Evolutionary conservation across 2,888 invertebrate genomes (phyloP).

Genomic region (Hyposoter didymator): DNA sequence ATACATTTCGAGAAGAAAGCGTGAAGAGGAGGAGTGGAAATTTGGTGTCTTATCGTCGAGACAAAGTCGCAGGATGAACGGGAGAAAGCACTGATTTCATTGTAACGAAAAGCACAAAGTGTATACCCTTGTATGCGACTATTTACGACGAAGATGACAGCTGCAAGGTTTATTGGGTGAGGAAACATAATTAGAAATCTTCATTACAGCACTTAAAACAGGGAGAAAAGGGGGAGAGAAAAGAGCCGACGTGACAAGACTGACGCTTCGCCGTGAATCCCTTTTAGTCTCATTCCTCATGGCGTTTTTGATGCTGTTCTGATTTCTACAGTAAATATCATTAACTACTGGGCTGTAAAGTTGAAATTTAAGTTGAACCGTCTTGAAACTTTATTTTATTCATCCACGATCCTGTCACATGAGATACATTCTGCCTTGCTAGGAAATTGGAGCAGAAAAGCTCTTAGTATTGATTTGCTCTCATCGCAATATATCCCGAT

Average conservation of each 20-base stretch:
- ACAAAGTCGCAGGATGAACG: conserved; percentile 17
- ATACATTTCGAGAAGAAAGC: conserved; percentile 37
- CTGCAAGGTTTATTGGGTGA: conserved; percentile 50
- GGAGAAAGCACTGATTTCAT: conserved; percentile 56
- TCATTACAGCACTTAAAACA: conserved; percentile 67
- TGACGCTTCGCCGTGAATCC: conserved; percentile 41
- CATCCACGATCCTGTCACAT: neutral
- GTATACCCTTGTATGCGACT: neutral
- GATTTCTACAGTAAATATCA: conserved; percentile 67
- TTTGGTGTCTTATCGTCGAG: conserved; percentile 34
- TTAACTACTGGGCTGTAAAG: conserved; percentile 50
- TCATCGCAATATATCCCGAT: neutral
- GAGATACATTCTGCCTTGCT: neutral
- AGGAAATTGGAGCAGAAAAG: neutral
- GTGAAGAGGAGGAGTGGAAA: conserved; percentile 3
- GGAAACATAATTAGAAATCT: conserved; percentile 69
- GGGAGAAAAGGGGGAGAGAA: conserved; percentile 40
- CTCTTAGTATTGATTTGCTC: neutral
- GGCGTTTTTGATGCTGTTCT: conserved; percentile 65
- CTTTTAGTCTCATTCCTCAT: conserved; percentile 55
- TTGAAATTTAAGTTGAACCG: conserved; percentile 4
- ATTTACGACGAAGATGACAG: conserved; percentile 24
- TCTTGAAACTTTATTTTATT: neutral
- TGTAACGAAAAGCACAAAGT: conserved; percentile 51
- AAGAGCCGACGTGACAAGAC: conserved; percentile 25